Conservation (phyloP, 2,888 invertebrate genomes). For the Calameuta idolon region DNA sequence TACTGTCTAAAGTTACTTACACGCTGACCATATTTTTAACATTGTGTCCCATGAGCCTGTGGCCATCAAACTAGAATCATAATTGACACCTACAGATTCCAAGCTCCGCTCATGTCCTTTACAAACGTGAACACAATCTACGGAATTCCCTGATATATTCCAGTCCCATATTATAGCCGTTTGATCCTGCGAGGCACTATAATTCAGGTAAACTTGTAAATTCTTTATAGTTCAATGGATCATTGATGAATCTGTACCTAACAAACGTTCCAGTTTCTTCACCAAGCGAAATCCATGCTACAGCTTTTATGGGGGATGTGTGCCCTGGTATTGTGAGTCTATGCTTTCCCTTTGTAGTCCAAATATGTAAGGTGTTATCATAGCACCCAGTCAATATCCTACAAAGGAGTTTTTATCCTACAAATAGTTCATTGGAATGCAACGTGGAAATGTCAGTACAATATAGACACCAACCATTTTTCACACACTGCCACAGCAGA, state of each 20-base stretch:
- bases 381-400: slow-evolving; percentile 94
- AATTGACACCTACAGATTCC: slow-evolving; percentile 86
- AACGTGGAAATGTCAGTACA: neutral
- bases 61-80: slow-evolving; percentile 75
- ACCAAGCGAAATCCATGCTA: slow-evolving; percentile 84
- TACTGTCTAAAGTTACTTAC: slow-evolving; percentile 64
- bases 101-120: slow-evolving; percentile 94
- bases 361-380: slow-evolving; percentile 91
- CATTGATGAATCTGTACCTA: slow-evolving; percentile 67
- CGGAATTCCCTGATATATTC: slow-evolving; percentile 79
- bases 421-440: neutral
- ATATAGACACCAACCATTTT: slow-evolving; percentile 71
- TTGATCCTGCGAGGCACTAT: slow-evolving; percentile 91
- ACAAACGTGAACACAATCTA: slow-evolving; percentile 84
- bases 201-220: slow-evolving; percentile 20
- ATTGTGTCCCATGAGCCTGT: slow-evolving; percentile 95
- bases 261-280: slow-evolving; percentile 77
- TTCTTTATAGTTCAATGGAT: slow-evolving; percentile 4
- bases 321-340: slow-evolving; percentile 88
- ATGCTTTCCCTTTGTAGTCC: slow-evolving; percentile 88
- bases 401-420: slow-evolving; percentile 52
- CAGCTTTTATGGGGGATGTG: slow-evolving; percentile 87
- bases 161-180: slow-evolving; percentile 92
- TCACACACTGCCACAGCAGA: slow-evolving; percentile 81
- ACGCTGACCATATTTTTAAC: slow-evolving; percentile 91